Conservation (phyloP, 92 coral and sea anemone species). For the Hydrozoanthus gracilis region DNA sequence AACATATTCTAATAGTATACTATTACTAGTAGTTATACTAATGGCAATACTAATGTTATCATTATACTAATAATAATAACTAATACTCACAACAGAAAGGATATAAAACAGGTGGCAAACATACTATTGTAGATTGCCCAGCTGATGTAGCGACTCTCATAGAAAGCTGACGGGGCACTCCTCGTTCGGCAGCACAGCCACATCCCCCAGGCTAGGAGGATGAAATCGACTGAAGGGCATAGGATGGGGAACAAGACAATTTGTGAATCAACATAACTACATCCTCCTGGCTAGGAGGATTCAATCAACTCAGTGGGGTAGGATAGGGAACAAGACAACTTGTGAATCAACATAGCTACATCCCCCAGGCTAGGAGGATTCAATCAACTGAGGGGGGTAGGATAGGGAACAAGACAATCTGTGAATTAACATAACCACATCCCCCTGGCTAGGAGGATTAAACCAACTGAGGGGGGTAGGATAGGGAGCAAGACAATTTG, state of each 20-base stretch:
- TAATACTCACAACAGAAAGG: slow-evolving; percentile 74
- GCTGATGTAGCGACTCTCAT: slow-evolving; percentile 86
- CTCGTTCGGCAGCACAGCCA: slow-evolving; percentile 89
- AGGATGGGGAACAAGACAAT: background rate
- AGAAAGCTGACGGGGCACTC: slow-evolving; percentile 95
- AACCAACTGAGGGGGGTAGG: too few species aligned
- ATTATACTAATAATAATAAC: background rate
- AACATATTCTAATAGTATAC: too few species aligned
- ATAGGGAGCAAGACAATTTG: background rate
- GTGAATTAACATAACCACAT: too few species aligned
- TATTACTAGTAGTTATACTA: too few species aligned
- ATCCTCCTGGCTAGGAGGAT: slow-evolving; percentile 72
- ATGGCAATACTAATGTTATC: too few species aligned
- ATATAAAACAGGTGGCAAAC: slow-evolving; percentile 82
- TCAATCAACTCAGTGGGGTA: background rate
- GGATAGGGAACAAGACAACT: background rate
- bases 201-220: slow-evolving; percentile 77
- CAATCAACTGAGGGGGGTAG: too few species aligned
- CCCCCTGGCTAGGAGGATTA: too few species aligned
- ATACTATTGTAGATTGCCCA: slow-evolving; percentile 97
- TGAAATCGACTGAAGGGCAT: slow-evolving; percentile 63
- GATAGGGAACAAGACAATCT: background rate
- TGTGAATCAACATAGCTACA: too few species aligned
- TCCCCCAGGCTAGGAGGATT: too few species aligned
- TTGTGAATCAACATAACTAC: slow-evolving; percentile 69